phyloP scores from a whole-genome alignment of 92 coral and sea anemone genomes.

The Epizoanthus illoricatus region DNA sequence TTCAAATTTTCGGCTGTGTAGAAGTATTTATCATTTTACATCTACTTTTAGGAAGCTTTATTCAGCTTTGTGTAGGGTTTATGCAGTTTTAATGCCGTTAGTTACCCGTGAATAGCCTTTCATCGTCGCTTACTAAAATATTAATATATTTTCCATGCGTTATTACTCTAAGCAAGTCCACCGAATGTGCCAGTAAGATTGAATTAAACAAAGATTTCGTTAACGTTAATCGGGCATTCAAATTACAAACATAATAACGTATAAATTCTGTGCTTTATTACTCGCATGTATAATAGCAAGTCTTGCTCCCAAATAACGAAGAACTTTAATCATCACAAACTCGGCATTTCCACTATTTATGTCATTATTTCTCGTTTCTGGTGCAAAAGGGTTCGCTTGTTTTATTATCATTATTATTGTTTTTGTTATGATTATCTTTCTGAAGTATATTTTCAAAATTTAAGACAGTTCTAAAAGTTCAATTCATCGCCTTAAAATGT shows the following conservation, averaged over 20 bases:
- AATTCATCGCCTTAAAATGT: not conserved
- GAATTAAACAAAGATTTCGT: slow-evolving; percentile 33
- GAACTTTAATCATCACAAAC: not conserved
- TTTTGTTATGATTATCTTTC: slow-evolving; percentile 1
- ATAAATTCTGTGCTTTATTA: not conserved
- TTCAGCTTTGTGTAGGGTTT: slow-evolving; percentile 27
- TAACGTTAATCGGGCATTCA: slow-evolving; percentile 4
- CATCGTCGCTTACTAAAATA: slow-evolving; percentile 60
- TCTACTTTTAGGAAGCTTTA: slow-evolving; percentile 18
- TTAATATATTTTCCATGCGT: slow-evolving; percentile 49
- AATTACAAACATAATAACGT: not conserved
- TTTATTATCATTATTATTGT: not conserved
- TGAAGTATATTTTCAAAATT: not conserved
- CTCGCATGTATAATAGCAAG: not conserved
- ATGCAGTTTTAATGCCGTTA: slow-evolving; percentile 56
- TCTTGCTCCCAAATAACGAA: not conserved
- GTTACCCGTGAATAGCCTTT: slow-evolving; percentile 47
- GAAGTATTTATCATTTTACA: slow-evolving; percentile 33
- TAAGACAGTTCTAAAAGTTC: slow-evolving; percentile 1
- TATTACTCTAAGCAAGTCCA: slow-evolving; percentile 36
- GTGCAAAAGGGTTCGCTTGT: not conserved
- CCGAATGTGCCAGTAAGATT: slow-evolving; percentile 18
- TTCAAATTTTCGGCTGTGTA: slow-evolving; percentile 13
- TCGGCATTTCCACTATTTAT: not conserved
- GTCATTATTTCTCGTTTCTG: not conserved